These are phyloP conservation scores for Drosophila rubida DNA, from an alignment of 2,888 invertebrate species.

Conservation along the genomic window DNA sequence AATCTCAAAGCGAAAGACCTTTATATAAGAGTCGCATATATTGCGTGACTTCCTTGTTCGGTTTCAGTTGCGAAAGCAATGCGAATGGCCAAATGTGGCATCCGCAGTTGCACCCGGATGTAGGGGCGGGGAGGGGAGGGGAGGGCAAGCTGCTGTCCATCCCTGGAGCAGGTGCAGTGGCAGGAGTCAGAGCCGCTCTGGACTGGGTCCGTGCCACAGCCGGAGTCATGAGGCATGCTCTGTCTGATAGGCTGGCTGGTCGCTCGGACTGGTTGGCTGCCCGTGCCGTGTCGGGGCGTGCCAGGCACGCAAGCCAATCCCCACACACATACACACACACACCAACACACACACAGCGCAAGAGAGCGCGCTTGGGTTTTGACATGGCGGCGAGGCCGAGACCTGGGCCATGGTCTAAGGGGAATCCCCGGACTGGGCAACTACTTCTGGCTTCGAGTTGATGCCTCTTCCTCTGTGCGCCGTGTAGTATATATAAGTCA, in stretches of 20 bases:
- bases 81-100: constrained; percentile 48
- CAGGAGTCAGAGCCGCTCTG: neutral
- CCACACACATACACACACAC: constrained; percentile 35
- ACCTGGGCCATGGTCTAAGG: constrained; percentile 5
- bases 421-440: constrained; percentile 68
- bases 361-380: constrained; percentile 51
- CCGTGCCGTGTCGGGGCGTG: constrained; percentile 27
- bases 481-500: constrained; percentile 15
- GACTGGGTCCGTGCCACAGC: neutral
- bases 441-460: constrained; percentile 61
- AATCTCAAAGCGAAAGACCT: too few species aligned
- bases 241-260: constrained; percentile 68
- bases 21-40: neutral
- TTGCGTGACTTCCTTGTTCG: constrained; percentile 1
- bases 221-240: constrained; percentile 25
- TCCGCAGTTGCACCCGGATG: constrained; percentile 10
- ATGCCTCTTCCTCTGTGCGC: neutral
- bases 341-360: constrained; percentile 7
- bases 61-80: constrained; percentile 39
- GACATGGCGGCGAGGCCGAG: constrained; percentile 64
- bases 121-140: neutral
- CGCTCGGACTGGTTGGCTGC: constrained; percentile 58
- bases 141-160: constrained; percentile 6
- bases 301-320: constrained; percentile 73
- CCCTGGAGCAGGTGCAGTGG: neutral